Conservation (phyloP, 2,888 invertebrate genomes). For the Acrocyrtus sp. region DNA sequence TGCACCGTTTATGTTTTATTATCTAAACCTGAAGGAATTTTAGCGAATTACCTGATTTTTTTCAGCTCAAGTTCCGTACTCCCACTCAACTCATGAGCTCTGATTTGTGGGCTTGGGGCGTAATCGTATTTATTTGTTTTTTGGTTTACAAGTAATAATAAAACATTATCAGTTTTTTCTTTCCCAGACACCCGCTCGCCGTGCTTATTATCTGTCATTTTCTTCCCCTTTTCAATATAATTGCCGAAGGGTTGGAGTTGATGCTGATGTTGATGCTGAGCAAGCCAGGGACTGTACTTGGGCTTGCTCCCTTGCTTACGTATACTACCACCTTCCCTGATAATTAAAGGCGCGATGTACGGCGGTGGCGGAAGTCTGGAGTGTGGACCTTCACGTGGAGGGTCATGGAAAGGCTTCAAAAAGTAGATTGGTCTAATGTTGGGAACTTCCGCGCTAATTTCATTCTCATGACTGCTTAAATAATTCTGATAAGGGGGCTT, state of each 20-base stretch:
- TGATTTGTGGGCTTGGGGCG: no score
- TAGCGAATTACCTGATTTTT: background rate
- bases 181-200: background rate
- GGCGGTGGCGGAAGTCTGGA: background rate
- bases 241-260: no score
- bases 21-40: no score
- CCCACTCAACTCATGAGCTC: no score
- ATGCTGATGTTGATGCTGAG: background rate
- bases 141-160: no score
- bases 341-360: background rate
- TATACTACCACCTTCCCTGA: constrained; percentile 11
- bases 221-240: background rate
- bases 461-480: background rate
- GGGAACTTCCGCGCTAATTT: background rate
- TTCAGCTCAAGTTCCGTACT: constrained; percentile 4
- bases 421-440: background rate
- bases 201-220: background rate
- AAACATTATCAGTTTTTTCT: no score
- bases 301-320: background rate
- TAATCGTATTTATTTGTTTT: no score
- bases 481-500: background rate
- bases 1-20: no score
- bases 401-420: background rate
- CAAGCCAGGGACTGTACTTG: no score
- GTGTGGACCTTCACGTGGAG: background rate